Base-by-base conservation (phyloP, 2,797 vertebrate species). In the Sebastes minor region DNA sequence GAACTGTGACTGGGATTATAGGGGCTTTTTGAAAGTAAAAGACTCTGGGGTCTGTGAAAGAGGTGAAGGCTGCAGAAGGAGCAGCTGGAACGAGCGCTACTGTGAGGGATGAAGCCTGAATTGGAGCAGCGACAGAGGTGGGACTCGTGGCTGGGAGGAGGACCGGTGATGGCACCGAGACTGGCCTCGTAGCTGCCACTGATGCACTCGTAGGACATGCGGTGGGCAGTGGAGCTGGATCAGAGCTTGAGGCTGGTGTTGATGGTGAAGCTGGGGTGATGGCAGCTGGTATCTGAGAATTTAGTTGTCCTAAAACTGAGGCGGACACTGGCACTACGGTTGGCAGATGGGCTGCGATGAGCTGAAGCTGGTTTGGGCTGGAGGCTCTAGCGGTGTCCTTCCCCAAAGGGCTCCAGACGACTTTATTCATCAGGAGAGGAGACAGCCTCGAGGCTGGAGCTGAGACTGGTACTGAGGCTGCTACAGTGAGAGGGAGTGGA, bases 401-500 rank as follows among this genome's bases (percentile, higher is more conserved):
- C 33, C 92, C 92, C 30, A 89, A 3, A 1, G 93, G 82, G 78
- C 66, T 85, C 91, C 88, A 85, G 23, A 90, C 82, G 5, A 92
- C 86, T 74, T 91, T 90, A 57, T 80, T 84, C 32, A 81, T 2
- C 0, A 78, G 81, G 49, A 85, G 72, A 23, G 90, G 75, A 22
- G 91, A 83, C 1, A 74, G 28, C 23, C 70, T 81, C 0, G 53
- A 55, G 30, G 84, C 71, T 1, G 89, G 64, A 71, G 86, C 71
- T 20, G 83, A 9, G 22, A 73, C 76, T 4, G 84, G 38, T 1
- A 57, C 46, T 2, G 88, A 69, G 9, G 72, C 68, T 14, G 72
- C 22, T n/a, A 74, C 25, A 11, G 89, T 73, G 11, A 60, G 53
- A 8, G 84, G 60, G 23, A 33, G 61, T 4, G 69, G 61, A 71